Evolutionary conservation across 2,888 invertebrate species (phyloP), one percentile per base, ranked within the genome.

Genomic region (Oxytorus armatus): DNA sequence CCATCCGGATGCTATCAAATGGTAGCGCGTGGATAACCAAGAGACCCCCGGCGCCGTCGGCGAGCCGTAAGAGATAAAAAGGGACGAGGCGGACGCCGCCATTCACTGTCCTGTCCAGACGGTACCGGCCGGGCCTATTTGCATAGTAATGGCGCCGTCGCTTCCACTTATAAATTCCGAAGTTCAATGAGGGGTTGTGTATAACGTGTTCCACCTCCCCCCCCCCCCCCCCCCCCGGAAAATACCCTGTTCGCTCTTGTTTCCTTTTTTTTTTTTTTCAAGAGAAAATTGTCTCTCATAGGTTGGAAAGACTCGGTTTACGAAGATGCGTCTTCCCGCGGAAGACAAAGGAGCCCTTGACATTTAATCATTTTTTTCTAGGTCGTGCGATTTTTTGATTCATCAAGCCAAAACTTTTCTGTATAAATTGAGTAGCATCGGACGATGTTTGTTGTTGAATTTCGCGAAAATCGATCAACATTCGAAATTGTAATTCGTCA

Each of bases 61-160:
- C 69, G 65, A 76, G 59, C 49, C 68, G 39, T 63, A 63, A 80
- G 80, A 88, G 88, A 90, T 89, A 88, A 85, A 85, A 85, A 84
- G 78, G 76, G 84, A 81, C 80, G 79, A 70, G 76, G 73, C 68
- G 77, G n/a, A 44, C 74, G 65, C 73, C 8, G 70, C 68, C 74
- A 72, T 76, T 68, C 73, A 55, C 59, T 72, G 53, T 73, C 66
- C 23, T 80, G 80, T 77, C 77, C 80, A 77, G 73, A 68, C 73
- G 77, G 76, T 78, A 69, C 73, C 81, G 69, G 77, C 65, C 36
- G 57, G 89, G 90, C 90, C 90, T 90, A 91, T 91, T 91, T 91
- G 90, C 91, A 91, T 91, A 89, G 89, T 91, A 91, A 91, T 91
- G 89, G 86, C 86, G 82, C 84, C 85, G 85, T 87, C 85, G 85